Percentiles rank a stretch among this genome's conserved stretches.
Conservation (phyloP, 2,888 invertebrate genomes). For the Epistrophe grossulariae region DNA sequence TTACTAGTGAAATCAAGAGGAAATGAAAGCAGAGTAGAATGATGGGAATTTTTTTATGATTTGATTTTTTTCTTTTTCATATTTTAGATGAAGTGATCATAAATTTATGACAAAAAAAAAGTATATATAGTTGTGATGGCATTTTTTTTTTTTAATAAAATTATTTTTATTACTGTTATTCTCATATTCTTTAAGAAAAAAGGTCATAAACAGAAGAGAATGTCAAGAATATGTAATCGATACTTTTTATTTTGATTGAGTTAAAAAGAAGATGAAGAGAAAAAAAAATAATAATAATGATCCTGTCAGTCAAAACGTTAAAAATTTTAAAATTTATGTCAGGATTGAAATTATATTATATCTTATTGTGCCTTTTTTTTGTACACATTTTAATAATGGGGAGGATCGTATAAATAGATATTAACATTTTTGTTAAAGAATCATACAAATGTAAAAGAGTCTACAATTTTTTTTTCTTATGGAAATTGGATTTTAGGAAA, state of each 20-base stretch:
- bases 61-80: constrained; percentile 28
- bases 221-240: constrained; percentile 33
- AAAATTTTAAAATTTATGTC: not conserved
- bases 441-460: too few species aligned
- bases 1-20: constrained; percentile 10
- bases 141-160: not conserved
- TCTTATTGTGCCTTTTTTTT: too few species aligned
- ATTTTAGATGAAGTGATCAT: constrained; percentile 20
- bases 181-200: not conserved
- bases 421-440: too few species aligned
- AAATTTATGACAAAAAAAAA: constrained; percentile 33
- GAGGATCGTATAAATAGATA: too few species aligned
- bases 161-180: constrained; percentile 1
- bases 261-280: not conserved
- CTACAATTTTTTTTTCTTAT: too few species aligned
- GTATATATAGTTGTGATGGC: not conserved
- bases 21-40: not conserved
- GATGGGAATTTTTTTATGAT: constrained; percentile 34
- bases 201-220: constrained; percentile 27
- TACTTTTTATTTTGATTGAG: constrained; percentile 25
- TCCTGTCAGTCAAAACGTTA: constrained; percentile 30
- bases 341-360: not conserved
- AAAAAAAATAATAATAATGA: constrained; percentile 13
- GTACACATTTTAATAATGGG: too few species aligned
- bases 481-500: too few species aligned